Evolutionary conservation across 2,113 vertebrate species (phyloP), one percentile per base, ranked within the genome.

Genomic region (Penelope pileata): DNA sequence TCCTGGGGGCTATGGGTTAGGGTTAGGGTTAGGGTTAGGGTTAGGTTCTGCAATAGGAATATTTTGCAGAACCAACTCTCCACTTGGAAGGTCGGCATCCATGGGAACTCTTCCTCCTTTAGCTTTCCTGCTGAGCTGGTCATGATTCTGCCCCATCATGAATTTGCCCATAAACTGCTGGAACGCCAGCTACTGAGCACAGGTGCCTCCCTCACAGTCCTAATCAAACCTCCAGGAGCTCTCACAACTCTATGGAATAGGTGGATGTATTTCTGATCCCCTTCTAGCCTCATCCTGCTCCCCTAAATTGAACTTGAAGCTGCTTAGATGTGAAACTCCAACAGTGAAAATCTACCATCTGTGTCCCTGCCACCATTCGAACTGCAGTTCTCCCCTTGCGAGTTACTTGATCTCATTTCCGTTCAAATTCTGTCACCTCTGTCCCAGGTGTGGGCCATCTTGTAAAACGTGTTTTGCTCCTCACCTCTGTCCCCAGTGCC

Each of bases 241-340:
- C 21, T 2, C 86, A 66, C 36, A 30, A 34, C 7, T 16, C 51
- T 67, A 56, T 58, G 72, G 82, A 68, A 30, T 16, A 29, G 43
- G 51, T 8, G 6, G 10, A 30, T 18, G 1, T 3, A 3, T 43
- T 47, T 64, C 36, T 21, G 3, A 10, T 10, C 38, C 18, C 56
- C 54, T n/a, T n/a, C 40, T 42, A 81, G 85, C 82, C 18, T 64
- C 64, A 12, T 83, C 64, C 93, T 62, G 47, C 86, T 88, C 79
- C 64, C 63, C 67, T 27, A 6, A 48, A 30, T 89, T 92, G 83
- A n/a, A 18, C 14, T 0, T 9, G 73, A 48, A 82, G 78, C 80
- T 90, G 77, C 84, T 97, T 97, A 96, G 97, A 96, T 96, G 91
- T 97, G 97, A 97, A 97, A 97, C 95, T 97, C 96, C 96, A 90